These are phyloP conservation scores for Agonopterix alstromeriana DNA, from an alignment of 2,888 invertebrate genomes.

Conservation along the genomic window DNA sequence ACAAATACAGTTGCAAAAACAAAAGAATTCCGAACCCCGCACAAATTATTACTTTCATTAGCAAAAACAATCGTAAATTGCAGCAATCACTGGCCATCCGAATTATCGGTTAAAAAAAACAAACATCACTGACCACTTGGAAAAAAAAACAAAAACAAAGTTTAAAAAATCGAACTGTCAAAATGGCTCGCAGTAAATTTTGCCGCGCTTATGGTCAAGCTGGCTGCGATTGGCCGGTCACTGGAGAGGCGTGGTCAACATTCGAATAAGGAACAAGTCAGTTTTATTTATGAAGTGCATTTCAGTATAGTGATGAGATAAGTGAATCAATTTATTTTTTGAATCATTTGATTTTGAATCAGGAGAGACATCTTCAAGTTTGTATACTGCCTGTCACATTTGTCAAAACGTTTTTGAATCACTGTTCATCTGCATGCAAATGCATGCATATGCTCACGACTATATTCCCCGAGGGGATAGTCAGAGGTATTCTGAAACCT, in stretches of 20 bases:
- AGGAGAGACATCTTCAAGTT: too few species aligned
- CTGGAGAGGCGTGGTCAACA: constrained; percentile 52
- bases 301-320: constrained; percentile 20
- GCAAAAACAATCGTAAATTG: constrained; percentile 64
- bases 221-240: constrained; percentile 42
- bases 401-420: too few species aligned
- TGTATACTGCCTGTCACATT: too few species aligned
- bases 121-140: constrained; percentile 32
- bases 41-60: constrained; percentile 47
- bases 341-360: too few species aligned
- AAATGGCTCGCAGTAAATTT: constrained; percentile 70
- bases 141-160: constrained; percentile 36
- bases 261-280: constrained; percentile 49
- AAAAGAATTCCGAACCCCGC: constrained; percentile 16
- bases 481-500: too few species aligned
- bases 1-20: constrained; percentile 6
- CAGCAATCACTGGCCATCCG: constrained; percentile 47
- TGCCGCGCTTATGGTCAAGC: constrained; percentile 39
- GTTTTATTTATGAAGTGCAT: constrained; percentile 69
- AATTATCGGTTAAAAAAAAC: constrained; percentile 46
- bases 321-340: too few species aligned
- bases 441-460: too few species aligned
- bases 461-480: too few species aligned
- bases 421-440: too few species aligned
- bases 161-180: constrained; percentile 70